These are phyloP conservation scores for Perca fluviatilis DNA, from an alignment of 2,113 vertebrate genomes.

Conservation along the genomic window DNA sequence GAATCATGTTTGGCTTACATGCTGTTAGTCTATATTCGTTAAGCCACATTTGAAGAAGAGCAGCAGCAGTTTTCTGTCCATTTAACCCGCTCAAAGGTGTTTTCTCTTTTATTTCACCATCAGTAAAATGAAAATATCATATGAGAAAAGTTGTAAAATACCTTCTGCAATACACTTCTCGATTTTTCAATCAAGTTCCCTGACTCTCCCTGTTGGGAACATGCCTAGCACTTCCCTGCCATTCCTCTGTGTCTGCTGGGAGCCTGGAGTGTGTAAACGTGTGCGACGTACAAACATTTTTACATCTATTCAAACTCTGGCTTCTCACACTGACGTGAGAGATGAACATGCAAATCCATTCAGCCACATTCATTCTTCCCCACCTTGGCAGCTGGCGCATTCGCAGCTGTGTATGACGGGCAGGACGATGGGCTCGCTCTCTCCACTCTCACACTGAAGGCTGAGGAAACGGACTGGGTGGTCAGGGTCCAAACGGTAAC, in stretches of 20 bases:
- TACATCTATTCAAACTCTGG: slow-evolving; percentile 34
- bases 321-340: neutral
- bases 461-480: slow-evolving; percentile 88
- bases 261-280: neutral
- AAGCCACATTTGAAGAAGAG: no score
- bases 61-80: no score
- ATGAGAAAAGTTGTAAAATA: no score
- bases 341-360: slow-evolving; percentile 33
- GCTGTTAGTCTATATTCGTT: no score
- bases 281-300: neutral
- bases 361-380: slow-evolving; percentile 29
- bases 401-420: slow-evolving; percentile 91
- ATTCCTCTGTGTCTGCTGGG: neutral
- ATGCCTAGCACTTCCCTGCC: neutral
- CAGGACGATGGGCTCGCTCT: slow-evolving; percentile 87
- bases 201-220: neutral
- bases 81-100: no score
- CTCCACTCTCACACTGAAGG: slow-evolving; percentile 84
- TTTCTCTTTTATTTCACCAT: no score
- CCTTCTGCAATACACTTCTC: no score
- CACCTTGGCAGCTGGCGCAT: slow-evolving; percentile 91
- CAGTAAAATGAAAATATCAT: no score
- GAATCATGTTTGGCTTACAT: no score
- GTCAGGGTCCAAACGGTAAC: slow-evolving; percentile 88
- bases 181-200: no score